phyloP scores from a whole-genome alignment of 2,888 invertebrate species.

The Frankliniella intonsa region DNA sequence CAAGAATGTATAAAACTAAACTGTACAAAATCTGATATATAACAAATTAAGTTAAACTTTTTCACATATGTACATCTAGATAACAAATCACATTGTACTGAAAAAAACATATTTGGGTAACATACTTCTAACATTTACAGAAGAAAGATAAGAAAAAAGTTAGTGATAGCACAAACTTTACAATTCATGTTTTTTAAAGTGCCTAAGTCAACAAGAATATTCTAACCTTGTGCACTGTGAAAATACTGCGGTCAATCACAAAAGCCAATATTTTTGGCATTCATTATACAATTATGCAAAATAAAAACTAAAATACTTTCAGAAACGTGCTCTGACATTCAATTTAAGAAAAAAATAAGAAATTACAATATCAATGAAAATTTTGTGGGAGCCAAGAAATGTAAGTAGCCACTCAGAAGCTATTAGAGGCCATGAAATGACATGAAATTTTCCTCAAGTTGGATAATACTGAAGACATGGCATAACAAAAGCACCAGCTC shows the following conservation, averaged over 20 bases:
- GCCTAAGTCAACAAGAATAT: background rate
- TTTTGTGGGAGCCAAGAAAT: background rate
- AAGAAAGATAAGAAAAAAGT: too few relatives aligned
- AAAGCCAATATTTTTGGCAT: background rate
- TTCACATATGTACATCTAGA: background rate
- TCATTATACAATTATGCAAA: background rate
- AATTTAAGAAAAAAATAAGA: too few relatives aligned
- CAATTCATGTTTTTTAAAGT: background rate
- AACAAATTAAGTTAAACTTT: background rate
- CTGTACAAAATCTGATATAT: background rate
- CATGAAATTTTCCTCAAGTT: too few relatives aligned
- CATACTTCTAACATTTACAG: background rate
- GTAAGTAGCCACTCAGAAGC: too few relatives aligned
- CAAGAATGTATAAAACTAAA: background rate
- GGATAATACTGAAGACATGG: too few relatives aligned
- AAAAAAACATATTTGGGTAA: too few relatives aligned
- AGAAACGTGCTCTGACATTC: background rate
- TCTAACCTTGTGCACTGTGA: background rate
- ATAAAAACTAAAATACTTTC: background rate
- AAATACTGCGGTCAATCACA: background rate
- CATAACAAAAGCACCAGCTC: too few relatives aligned
- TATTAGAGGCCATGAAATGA: too few relatives aligned
- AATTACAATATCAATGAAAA: background rate
- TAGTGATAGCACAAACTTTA: too few relatives aligned
- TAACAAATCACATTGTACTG: background rate